phyloP scores from a whole-genome alignment of 2,113 vertebrate genomes.

The Delphinapterus leucas region DNA sequence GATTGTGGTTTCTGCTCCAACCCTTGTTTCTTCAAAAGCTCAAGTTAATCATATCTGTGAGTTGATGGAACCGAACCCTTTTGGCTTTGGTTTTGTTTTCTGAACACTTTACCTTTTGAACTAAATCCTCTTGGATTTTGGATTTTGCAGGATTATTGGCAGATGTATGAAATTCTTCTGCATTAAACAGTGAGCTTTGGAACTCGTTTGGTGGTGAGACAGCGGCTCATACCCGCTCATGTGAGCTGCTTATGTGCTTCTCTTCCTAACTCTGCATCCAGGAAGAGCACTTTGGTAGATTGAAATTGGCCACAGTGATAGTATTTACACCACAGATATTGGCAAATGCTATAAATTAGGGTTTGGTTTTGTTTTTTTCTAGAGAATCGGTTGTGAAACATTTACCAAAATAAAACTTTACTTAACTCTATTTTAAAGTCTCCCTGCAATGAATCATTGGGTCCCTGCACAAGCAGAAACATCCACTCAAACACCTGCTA shows the following conservation, averaged over 20 bases:
- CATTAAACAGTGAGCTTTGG: background rate
- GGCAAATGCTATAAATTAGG: background rate
- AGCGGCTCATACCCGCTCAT: background rate
- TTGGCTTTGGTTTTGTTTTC: constrained; percentile 1
- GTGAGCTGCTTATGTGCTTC: background rate
- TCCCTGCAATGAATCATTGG: background rate
- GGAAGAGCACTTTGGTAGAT: background rate
- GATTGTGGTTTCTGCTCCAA: background rate
- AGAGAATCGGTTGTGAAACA: background rate
- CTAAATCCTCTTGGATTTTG: background rate
- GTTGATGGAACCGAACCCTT: background rate
- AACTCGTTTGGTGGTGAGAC: background rate
- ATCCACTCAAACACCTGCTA: background rate
- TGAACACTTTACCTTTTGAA: constrained; percentile 6
- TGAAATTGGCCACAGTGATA: background rate
- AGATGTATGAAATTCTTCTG: background rate
- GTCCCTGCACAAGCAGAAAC: background rate
- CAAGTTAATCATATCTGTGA: background rate
- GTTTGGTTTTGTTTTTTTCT: background rate
- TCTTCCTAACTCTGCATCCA: background rate
- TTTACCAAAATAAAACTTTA: constrained; percentile 3
- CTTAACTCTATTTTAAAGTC: background rate
- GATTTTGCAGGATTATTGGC: background rate
- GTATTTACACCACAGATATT: background rate
- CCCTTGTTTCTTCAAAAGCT: background rate